Conservation (phyloP, 2,797 vertebrate species). For the Hippocampus kuda region DNA sequence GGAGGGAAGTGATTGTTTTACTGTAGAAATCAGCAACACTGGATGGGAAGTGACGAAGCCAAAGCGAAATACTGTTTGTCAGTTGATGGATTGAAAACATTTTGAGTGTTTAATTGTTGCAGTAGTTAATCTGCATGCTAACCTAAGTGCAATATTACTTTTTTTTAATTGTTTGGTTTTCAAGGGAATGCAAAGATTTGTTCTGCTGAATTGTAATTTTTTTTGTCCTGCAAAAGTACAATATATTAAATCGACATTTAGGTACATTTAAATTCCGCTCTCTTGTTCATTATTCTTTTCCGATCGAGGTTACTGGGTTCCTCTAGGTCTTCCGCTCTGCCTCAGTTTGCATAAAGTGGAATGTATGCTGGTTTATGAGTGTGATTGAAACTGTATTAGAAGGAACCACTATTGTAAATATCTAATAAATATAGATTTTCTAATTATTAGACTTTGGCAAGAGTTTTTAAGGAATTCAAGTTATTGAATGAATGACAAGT, state of each 20-base stretch:
- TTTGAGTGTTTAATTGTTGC: constrained; percentile 36
- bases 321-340: constrained; percentile 32
- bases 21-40: constrained; percentile 68
- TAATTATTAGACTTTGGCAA: constrained; percentile 22
- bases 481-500: too few species aligned
- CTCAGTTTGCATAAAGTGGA: constrained; percentile 42
- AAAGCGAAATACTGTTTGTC: constrained; percentile 52
- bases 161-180: constrained; percentile 21
- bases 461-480: not conserved
- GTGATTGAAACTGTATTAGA: constrained; percentile 46
- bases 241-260: constrained; percentile 24
- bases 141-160: constrained; percentile 65
- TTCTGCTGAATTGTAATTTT: constrained; percentile 22
- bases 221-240: constrained; percentile 20
- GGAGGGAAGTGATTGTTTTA: constrained; percentile 42
- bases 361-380: constrained; percentile 38
- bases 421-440: constrained; percentile 64
- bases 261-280: constrained; percentile 42
- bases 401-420: constrained; percentile 63
- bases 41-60: constrained; percentile 56
- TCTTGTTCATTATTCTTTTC: constrained; percentile 5
- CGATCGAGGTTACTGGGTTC: constrained; percentile 16
- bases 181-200: constrained; percentile 18
- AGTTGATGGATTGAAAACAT: constrained; percentile 23
- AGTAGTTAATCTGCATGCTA: constrained; percentile 50